Conservation (phyloP, 2,797 vertebrate genomes). For the Etheostoma nigrum region DNA sequence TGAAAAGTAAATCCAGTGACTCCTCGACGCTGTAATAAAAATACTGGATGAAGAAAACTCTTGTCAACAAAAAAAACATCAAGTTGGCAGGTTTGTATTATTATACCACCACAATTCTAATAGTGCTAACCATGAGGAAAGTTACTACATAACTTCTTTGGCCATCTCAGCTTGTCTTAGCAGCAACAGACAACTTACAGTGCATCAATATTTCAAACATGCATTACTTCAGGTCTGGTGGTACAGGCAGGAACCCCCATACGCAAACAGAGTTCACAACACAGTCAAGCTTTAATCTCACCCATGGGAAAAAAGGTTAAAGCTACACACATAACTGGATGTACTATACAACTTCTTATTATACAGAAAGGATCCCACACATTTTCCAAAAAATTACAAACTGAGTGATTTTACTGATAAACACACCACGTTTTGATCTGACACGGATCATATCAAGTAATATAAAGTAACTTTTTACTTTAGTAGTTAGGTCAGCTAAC, state of each 20-base stretch:
- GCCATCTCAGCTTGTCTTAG: conserved; percentile 38
- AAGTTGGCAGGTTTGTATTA: conserved; percentile 14
- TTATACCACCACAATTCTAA: conserved; percentile 2
- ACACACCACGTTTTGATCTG: no score
- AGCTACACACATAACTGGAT: background rate
- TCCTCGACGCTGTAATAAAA: conserved; percentile 29
- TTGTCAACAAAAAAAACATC: conserved; percentile 6
- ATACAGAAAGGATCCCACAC: background rate
- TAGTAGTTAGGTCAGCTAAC: background rate
- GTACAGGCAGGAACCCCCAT: conserved; percentile 21
- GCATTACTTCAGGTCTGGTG: conserved; percentile 79
- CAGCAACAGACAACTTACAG: conserved; percentile 53
- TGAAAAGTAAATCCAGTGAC: conserved; percentile 25
- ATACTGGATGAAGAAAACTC: conserved; percentile 19
- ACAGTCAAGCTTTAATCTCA: conserved; percentile 43
- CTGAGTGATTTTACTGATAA: background rate
- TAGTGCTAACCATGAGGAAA: background rate
- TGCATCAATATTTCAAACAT: conserved; percentile 77
- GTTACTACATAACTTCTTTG: conserved; percentile 6
- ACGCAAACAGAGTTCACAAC: conserved; percentile 50
- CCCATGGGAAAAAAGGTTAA: no score
- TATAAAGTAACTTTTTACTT: background rate
- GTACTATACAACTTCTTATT: background rate
- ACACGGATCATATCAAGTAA: background rate
- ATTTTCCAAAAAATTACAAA: background rate